phyloP scores from a whole-genome alignment of 2,888 invertebrate species.

The Lithophane leautieri region DNA sequence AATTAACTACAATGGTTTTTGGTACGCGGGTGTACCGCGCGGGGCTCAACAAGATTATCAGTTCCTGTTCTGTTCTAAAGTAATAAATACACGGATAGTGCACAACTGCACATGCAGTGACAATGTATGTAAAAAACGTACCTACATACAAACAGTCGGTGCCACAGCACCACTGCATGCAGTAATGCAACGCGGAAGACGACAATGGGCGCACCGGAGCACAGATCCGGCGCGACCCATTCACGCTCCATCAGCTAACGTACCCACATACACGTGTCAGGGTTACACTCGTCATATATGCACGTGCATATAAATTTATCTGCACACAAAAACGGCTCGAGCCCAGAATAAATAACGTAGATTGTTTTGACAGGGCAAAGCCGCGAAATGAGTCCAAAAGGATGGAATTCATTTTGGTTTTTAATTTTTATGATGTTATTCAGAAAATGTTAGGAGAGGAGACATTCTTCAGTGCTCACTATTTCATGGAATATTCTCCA shows the following conservation, averaged over 20 bases:
- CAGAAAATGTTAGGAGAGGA: slow-evolving; percentile 21
- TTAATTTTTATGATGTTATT: slow-evolving; percentile 38
- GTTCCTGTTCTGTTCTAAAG: slow-evolving; percentile 22
- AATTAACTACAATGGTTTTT: too few relatives aligned
- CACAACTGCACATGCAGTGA: slow-evolving; percentile 9
- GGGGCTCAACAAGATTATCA: too few relatives aligned
- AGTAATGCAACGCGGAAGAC: slow-evolving; percentile 82
- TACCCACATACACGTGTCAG: slow-evolving; percentile 70
- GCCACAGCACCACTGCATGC: slow-evolving; percentile 37
- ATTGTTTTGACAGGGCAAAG: slow-evolving; percentile 61
- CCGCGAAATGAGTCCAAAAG: slow-evolving; percentile 58
- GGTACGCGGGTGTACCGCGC: too few relatives aligned
- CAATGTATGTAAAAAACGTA: neutral
- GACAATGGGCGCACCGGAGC: slow-evolving; percentile 85
- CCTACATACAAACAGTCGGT: slow-evolving; percentile 14
- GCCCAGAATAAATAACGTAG: slow-evolving; percentile 50
- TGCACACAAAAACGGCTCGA: slow-evolving; percentile 41
- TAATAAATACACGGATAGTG: slow-evolving; percentile 41
- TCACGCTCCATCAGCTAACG: slow-evolving; percentile 85
- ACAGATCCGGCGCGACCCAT: slow-evolving; percentile 84
- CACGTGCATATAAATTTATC: slow-evolving; percentile 43
- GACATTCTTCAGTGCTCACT: neutral
- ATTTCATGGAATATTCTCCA: slow-evolving; percentile 13
- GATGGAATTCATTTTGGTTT: slow-evolving; percentile 56
- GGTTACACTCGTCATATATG: slow-evolving; percentile 59